Conservation (phyloP, 2,888 invertebrate genomes). For the Cephus runcator region DNA sequence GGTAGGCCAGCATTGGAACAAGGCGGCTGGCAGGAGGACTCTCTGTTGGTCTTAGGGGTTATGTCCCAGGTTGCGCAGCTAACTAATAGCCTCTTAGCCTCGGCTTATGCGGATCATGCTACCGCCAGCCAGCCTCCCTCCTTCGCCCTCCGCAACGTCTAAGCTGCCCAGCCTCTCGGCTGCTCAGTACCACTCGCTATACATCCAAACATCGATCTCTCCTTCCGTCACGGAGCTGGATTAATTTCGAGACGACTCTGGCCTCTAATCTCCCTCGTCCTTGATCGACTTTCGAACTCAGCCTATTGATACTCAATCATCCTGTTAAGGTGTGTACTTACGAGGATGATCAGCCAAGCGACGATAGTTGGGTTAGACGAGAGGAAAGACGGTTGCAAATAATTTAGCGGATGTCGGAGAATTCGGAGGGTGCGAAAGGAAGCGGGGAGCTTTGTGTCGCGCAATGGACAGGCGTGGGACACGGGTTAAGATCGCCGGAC, state of each 20-base stretch:
- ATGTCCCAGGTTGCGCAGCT: constrained; percentile 57
- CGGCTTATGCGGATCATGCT: constrained; percentile 61
- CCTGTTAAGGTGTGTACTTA: background rate
- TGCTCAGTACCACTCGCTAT: constrained; percentile 38
- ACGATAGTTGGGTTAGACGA: no score
- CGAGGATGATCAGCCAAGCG: background rate
- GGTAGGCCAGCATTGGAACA: background rate
- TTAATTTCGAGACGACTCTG: background rate
- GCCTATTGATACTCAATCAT: background rate
- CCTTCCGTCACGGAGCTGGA: constrained; percentile 9
- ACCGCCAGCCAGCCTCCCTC: constrained; percentile 27
- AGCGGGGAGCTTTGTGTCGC: constrained; percentile 14
- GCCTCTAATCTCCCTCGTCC: no score
- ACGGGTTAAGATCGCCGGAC: no score
- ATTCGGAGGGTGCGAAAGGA: background rate
- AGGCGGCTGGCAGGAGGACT: background rate
- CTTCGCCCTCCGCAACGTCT: constrained; percentile 25
- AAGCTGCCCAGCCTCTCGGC: constrained; percentile 36
- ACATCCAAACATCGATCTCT: constrained; percentile 46
- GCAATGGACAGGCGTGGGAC: constrained; percentile 3
- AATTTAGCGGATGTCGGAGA: no score
- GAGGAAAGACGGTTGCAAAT: no score
- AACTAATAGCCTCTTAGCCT: constrained; percentile 64
- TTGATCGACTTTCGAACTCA: background rate
- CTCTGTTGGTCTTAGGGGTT: constrained; percentile 58